Evolutionary conservation across 2,888 invertebrate species (phyloP), one percentile per base, ranked within the genome.

Genomic region (Pristionchus fissidentatus): DNA sequence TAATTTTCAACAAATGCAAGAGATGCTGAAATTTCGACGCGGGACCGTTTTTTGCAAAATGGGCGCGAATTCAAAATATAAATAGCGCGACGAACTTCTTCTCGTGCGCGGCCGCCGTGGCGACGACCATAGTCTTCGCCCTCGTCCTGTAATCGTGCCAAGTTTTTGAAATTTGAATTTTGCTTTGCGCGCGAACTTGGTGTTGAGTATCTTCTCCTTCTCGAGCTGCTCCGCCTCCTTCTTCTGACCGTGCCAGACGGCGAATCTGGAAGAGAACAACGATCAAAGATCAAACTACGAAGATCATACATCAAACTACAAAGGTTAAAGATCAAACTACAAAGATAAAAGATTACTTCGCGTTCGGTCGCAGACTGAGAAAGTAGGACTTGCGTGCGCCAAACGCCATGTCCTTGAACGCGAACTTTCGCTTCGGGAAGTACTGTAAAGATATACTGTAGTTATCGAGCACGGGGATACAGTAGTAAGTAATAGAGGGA

Each of bases 361-460:
- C 78, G 26, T 87, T 86, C 46, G 87, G 87, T 15, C 86, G 84
- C 15, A 85, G 75, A 41, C 55, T 60, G 70, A 87, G 83, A 35
- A 77, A 87, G 79, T 85, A 84, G 32, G 87, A 84, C 41, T 86
- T 86, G 15, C 85, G 73, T 46, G 84, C 86, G 15, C 87, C 87
- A 80, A 86, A 87, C 10, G 83, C 84, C 85, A 85, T 85, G 52
- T 83, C 83, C 41, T 83, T 83, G 83, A 83, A 83, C n/a, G 46
- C 26, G 73, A 83, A 83, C 52, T 55, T 70, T 8, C 55, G 46
- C 83, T 73, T 70, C 70, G 83, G 83, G 41, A 83, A 83, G 70
- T 43, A 49, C 83, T 83, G 73, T 8, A 83, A 49, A 10, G 38
- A n/a, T 60, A n/a, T n/a, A n/a, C n/a, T n/a, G n/a, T n/a, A n/a